Evolutionary conservation across 2,797 vertebrate genomes (phyloP).

Genomic region (Sebastes oblongus): DNA sequence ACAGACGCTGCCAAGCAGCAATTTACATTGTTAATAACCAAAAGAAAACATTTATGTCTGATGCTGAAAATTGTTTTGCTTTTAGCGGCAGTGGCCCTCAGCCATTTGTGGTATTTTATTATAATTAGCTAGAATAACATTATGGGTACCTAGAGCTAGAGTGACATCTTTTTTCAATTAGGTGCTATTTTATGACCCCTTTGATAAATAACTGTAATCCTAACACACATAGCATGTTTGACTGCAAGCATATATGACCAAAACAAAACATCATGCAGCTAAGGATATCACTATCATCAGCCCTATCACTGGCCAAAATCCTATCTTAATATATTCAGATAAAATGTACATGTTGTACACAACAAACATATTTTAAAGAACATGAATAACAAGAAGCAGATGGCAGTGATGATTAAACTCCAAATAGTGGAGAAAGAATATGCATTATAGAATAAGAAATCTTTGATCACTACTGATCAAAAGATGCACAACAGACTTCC

Average conservation of each 20-base stretch:
- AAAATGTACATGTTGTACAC: too few relatives aligned
- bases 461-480: not conserved
- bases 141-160: slow-evolving; percentile 79
- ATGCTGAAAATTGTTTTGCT: slow-evolving; percentile 69
- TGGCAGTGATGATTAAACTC: not conserved
- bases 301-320: not conserved
- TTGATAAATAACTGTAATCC: slow-evolving; percentile 21
- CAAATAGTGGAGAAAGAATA: not conserved
- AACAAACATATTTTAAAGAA: not conserved
- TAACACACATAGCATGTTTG: not conserved
- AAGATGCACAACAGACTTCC: not conserved
- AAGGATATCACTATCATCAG: not conserved
- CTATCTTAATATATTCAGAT: too few relatives aligned
- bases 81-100: slow-evolving; percentile 58
- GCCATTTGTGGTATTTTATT: slow-evolving; percentile 77
- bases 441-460: not conserved
- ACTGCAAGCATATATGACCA: not conserved
- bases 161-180: slow-evolving; percentile 56
- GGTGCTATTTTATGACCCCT: slow-evolving; percentile 27
- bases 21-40: slow-evolving; percentile 87
- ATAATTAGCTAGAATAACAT: slow-evolving; percentile 82
- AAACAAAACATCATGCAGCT: not conserved
- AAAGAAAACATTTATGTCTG: slow-evolving; percentile 89
- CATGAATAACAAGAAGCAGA: not conserved
- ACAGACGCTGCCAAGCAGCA: slow-evolving; percentile 81